phyloP scores from a whole-genome alignment of 2,113 vertebrate species.

The Aleadryas rufinucha region DNA sequence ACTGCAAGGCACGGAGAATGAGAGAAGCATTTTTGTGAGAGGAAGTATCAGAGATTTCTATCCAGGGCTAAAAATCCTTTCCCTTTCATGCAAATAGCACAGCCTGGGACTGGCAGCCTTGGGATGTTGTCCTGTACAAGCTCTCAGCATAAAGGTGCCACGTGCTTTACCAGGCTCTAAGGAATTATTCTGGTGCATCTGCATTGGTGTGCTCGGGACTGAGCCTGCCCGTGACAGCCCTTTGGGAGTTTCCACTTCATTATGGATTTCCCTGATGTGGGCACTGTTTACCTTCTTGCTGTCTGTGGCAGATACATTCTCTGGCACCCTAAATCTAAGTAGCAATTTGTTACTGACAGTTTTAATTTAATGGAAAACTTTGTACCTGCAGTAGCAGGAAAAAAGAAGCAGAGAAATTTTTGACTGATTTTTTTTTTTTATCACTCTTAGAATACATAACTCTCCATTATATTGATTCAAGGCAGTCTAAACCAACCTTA shows the following conservation, averaged over 20 bases:
- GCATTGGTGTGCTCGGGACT: neutral
- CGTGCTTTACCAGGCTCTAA: rapidly evolving
- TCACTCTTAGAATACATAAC: neutral
- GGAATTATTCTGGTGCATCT: neutral
- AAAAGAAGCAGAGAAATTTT: neutral
- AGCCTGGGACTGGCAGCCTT: neutral
- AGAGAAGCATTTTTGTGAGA: neutral
- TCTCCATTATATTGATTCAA: neutral
- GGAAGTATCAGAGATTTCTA: neutral
- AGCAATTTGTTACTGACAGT: neutral
- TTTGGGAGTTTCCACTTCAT: neutral
- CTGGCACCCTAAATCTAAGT: neutral
- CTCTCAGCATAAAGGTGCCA: neutral
- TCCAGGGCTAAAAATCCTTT: neutral
- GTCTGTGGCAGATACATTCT: neutral
- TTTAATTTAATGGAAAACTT: neutral
- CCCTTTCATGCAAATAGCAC: neutral
- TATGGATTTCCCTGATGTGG: neutral
- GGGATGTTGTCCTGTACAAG: neutral
- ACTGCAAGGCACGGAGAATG: neutral
- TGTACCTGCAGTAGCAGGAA: neutral
- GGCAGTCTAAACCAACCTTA: neutral
- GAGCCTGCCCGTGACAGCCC: neutral
- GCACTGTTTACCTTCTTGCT: neutral
- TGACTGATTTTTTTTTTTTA: neutral